These are phyloP conservation scores for Osmerus eperlanus DNA, from an alignment of 2,113 vertebrate genomes.

Conservation along the genomic window DNA sequence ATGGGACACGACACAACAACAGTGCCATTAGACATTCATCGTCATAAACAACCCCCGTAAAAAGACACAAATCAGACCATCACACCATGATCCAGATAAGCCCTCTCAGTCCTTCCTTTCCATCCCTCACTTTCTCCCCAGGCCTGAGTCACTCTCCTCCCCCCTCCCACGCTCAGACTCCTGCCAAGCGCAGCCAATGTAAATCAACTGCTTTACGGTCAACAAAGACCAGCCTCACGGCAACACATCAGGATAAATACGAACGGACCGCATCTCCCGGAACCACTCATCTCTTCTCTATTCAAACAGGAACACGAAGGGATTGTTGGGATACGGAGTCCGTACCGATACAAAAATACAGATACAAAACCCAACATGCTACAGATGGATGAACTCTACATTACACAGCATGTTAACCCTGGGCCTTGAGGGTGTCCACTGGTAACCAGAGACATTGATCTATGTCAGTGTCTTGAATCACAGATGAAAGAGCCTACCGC, in stretches of 20 bases:
- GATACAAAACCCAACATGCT: no score
- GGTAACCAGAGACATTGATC: no score
- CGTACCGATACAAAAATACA: no score
- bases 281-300: no score
- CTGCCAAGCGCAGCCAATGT: conserved; percentile 65
- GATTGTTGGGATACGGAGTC: no score
- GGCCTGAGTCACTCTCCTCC: conserved; percentile 36
- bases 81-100: conserved; percentile 23
- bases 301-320: no score
- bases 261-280: conserved; percentile 54
- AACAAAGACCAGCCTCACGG: conserved; percentile 64
- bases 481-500: no score
- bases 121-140: conserved; percentile 25
- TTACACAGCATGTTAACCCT: no score
- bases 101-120: conserved; percentile 13
- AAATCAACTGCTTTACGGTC: conserved; percentile 67
- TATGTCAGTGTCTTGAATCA: no score
- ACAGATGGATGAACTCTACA: no score
- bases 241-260: conserved; percentile 63
- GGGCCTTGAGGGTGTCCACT: no score
- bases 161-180: conserved; percentile 63
- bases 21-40: conserved; percentile 35
- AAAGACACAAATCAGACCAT: conserved; percentile 53
- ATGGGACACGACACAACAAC: conserved; percentile 12
- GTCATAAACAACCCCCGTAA: conserved; percentile 44